phyloP scores from a whole-genome alignment of 1,140 invertebrate genomes.

The Tribolium castaneum region DNA sequence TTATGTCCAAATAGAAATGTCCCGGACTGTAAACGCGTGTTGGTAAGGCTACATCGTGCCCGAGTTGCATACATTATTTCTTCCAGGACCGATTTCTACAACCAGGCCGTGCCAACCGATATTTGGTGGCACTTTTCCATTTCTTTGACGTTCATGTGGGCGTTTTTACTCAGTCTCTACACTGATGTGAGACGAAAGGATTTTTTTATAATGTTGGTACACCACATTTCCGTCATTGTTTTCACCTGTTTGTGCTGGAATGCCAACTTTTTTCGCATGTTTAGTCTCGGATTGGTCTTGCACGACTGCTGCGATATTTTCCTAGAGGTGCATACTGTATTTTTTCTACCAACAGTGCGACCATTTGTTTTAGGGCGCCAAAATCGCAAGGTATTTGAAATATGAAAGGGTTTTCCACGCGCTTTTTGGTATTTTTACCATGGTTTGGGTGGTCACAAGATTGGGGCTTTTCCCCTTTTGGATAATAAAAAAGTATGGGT shows the following conservation, averaged over 20 bases:
- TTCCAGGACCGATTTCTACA: slow-evolving; percentile 63
- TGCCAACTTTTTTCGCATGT: no score
- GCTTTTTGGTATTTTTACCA: neutral
- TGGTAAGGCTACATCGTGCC: slow-evolving; percentile 70
- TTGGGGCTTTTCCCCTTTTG: neutral
- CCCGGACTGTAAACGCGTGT: slow-evolving; percentile 85
- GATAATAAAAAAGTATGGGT: neutral
- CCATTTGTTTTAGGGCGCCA: neutral
- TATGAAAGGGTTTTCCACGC: neutral
- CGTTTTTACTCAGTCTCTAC: neutral
- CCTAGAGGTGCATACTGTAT: neutral
- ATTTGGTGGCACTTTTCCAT: neutral
- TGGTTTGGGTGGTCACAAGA: neutral
- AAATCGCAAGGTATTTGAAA: neutral
- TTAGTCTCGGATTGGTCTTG: no score
- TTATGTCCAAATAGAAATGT: no score
- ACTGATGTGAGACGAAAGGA: neutral
- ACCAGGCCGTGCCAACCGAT: slow-evolving; percentile 73
- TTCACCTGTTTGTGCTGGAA: no score
- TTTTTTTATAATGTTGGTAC: neutral
- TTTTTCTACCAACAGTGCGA: neutral
- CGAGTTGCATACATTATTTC: no score
- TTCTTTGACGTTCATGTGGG: neutral
- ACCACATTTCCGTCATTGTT: no score
- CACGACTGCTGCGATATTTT: neutral